Evolutionary conservation across 2,113 vertebrate genomes (phyloP).

Genomic region (Rana temporaria): DNA sequence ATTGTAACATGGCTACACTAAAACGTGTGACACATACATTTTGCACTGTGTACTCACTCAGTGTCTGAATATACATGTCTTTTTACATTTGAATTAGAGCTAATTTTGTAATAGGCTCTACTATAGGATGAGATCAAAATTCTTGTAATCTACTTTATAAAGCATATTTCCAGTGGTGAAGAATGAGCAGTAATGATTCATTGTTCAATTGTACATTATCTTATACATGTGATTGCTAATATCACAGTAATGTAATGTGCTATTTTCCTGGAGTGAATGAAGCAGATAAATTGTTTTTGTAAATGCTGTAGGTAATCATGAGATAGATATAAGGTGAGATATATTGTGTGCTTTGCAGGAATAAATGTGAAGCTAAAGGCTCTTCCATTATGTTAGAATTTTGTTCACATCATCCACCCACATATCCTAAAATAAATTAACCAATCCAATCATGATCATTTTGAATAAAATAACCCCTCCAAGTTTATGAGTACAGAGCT

Average conservation of each 20-base stretch:
- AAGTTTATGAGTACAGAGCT: too few relatives aligned
- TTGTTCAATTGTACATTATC: not conserved
- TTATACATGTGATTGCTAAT: not conserved
- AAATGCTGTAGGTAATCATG: conserved; percentile 7
- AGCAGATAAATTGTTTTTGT: not conserved
- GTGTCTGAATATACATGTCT: not conserved
- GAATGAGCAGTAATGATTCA: conserved; percentile 3
- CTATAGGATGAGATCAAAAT: not conserved
- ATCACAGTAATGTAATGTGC: conserved; percentile 15
- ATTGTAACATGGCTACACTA: too few relatives aligned
- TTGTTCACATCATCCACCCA: not conserved
- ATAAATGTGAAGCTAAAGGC: not conserved
- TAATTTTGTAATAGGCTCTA: not conserved
- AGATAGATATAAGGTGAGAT: not conserved
- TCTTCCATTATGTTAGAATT: not conserved
- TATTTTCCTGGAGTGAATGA: not conserved
- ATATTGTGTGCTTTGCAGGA: not conserved
- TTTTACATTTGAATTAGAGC: not conserved
- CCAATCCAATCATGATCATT: conserved; percentile 10
- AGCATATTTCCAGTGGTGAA: not conserved
- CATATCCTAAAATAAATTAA: not conserved
- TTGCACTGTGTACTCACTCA: not conserved
- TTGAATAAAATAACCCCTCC: not conserved
- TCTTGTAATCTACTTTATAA: not conserved
- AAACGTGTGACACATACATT: too few relatives aligned